Evolutionary conservation across 2,113 vertebrate genomes (phyloP), one percentile per base, ranked within the genome.

Genomic region (Penelope pileata): DNA sequence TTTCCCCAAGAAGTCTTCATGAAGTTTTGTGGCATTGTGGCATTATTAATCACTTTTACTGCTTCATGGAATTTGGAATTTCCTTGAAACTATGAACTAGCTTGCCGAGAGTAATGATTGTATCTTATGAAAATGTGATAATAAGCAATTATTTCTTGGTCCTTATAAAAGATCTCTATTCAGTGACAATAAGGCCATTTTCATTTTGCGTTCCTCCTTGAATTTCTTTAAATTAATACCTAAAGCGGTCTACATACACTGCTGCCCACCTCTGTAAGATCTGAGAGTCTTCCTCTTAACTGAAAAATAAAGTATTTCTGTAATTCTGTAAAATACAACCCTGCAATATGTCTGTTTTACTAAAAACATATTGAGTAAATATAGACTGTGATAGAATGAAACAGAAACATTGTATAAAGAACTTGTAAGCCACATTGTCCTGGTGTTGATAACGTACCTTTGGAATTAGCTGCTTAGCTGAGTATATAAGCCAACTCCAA

Each of bases 401-500:
- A 32, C 22, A 84, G 34, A 69, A 85, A 69, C n/a, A 53, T 42
- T 14, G 30, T 81, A 17, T 47, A 64, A 79, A 85, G 43, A 89
- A 29, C 40, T 66, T 86, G 63, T 85, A 94, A 91, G 23, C 34
- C 26, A 38, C 47, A 22, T 48, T 80, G 40, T 70, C 27, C 86
- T 95, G 40, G 67, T 73, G 59, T 90, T 95, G 87, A 88, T 84
- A 69, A 84, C 59, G 42, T 80, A 69, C 36, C n/a, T 91, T 94
- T 68, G 76, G 70, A 79, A 87, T 77, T 95, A 74, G 69, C 60
- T 90, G 62, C 74, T 94, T 91, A 91, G 43, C 56, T 14, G 16
- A 77, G 74, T 83, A 16, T 95, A 29, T 70, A 89, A 96, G 77
- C 45, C 72, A 94, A 94, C 54, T 83, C 34, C 26, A 70, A 77